These are phyloP conservation scores for Erebia palarica DNA, from an alignment of 2,888 invertebrate genomes.

Conservation along the genomic window DNA sequence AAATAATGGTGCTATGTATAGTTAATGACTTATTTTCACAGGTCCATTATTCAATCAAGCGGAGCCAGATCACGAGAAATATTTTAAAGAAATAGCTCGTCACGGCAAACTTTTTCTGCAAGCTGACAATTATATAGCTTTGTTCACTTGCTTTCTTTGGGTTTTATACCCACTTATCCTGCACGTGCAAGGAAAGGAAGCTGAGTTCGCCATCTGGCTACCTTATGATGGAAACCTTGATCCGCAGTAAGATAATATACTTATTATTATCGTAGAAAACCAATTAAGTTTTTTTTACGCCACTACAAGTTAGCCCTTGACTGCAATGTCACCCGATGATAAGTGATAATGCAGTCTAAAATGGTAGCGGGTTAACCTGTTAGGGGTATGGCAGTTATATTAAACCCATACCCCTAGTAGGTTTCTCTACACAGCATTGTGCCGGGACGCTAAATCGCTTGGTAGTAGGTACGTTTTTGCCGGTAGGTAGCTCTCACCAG, in stretches of 20 bases:
- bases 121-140: conserved; percentile 49
- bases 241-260: conserved; percentile 51
- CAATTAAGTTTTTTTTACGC: too few relatives aligned
- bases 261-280: background rate
- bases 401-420: too few relatives aligned
- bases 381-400: too few relatives aligned
- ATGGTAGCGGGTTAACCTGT: too few relatives aligned
- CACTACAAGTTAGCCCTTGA: too few relatives aligned
- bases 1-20: background rate
- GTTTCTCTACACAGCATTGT: too few relatives aligned
- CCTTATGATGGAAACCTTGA: conserved; percentile 56
- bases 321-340: too few relatives aligned
- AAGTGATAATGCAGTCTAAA: too few relatives aligned
- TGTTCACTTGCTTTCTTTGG: conserved; percentile 58
- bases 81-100: conserved; percentile 46
- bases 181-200: conserved; percentile 50
- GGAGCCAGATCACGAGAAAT: conserved; percentile 46
- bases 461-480: too few relatives aligned
- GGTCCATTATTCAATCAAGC: conserved; percentile 47
- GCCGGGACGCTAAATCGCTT: too few relatives aligned
- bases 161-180: conserved; percentile 52
- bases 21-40: conserved; percentile 14
- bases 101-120: conserved; percentile 48
- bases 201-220: conserved; percentile 62
- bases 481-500: too few relatives aligned